Conservation (phyloP, 1,140 invertebrate genomes). For the Pogonognathellus flavescens region DNA sequence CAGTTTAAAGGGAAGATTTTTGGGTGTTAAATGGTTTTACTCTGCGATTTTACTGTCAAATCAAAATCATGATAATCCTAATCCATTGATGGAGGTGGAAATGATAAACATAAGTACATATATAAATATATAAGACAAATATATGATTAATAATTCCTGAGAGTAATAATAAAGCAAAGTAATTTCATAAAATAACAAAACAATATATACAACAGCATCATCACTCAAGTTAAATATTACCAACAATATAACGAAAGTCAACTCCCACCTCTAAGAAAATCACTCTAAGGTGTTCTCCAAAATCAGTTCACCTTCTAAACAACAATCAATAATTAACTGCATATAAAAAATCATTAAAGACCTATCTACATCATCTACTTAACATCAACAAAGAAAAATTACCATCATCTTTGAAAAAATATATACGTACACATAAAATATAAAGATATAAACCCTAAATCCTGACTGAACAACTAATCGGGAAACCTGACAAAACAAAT, state of each 20-base stretch:
- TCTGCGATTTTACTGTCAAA: conserved; percentile 38
- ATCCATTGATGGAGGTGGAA: background rate
- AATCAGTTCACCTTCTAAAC: no score
- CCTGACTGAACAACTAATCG: background rate
- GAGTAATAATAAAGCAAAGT: conserved; percentile 50
- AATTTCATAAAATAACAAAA: conserved; percentile 32
- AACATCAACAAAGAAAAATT: no score
- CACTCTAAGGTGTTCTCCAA: no score
- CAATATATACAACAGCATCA: conserved; percentile 21
- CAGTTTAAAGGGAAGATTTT: conserved; percentile 42
- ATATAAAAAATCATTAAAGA: no score
- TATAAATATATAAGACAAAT: conserved; percentile 39
- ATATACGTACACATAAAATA: no score
- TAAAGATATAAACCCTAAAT: background rate
- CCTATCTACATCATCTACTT: no score
- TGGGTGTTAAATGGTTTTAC: conserved; percentile 31
- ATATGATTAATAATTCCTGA: conserved; percentile 47
- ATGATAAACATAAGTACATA: conserved; percentile 32
- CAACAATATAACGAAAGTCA: no score
- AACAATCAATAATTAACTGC: no score
- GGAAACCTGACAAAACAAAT: no score
- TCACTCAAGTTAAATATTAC: background rate
- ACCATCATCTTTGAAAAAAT: no score
- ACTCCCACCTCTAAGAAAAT: no score
- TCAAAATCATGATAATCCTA: conserved; percentile 18